Evolutionary conservation across 2,113 vertebrate species (phyloP).

Genomic region (Aphyosemion australe): DNA sequence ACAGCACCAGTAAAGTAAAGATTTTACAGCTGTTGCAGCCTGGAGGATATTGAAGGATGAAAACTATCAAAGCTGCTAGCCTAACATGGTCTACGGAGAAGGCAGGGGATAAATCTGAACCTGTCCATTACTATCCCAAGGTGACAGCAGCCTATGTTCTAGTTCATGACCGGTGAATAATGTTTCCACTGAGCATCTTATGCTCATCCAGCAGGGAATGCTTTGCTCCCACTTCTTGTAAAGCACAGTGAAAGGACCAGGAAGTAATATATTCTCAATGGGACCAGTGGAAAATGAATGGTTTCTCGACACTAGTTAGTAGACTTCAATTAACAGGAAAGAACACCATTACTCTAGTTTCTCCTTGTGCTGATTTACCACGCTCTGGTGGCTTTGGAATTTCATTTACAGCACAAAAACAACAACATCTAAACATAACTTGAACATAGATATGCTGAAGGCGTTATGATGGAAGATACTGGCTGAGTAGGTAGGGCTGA

Average conservation of each 20-base stretch:
- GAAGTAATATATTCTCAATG: constrained; percentile 57
- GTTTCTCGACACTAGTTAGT: constrained; percentile 58
- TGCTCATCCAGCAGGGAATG: constrained; percentile 59
- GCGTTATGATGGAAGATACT: constrained; percentile 38
- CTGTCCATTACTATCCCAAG: constrained; percentile 63
- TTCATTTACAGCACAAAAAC: constrained; percentile 10
- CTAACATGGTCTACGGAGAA: constrained; percentile 54
- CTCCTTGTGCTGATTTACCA: constrained; percentile 9
- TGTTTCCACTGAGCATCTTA: constrained; percentile 59
- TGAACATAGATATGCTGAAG: neutral
- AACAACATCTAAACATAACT: constrained; percentile 4
- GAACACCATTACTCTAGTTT: constrained; percentile 13
- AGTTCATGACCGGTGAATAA: constrained; percentile 70
- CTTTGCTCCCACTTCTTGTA: constrained; percentile 47
- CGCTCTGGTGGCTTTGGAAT: constrained; percentile 7
- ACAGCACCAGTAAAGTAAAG: constrained; percentile 66
- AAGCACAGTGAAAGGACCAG: constrained; percentile 36
- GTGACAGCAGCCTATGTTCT: constrained; percentile 61
- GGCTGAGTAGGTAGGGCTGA: constrained; percentile 40
- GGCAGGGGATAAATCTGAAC: constrained; percentile 57
- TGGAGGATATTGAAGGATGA: constrained; percentile 55
- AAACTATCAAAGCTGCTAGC: constrained; percentile 64
- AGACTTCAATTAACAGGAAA: constrained; percentile 33
- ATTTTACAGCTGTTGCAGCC: constrained; percentile 76
- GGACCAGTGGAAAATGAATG: constrained; percentile 61